These are phyloP conservation scores for Sitta europaea DNA, from an alignment of 2,113 vertebrate genomes.

Conservation along the genomic window DNA sequence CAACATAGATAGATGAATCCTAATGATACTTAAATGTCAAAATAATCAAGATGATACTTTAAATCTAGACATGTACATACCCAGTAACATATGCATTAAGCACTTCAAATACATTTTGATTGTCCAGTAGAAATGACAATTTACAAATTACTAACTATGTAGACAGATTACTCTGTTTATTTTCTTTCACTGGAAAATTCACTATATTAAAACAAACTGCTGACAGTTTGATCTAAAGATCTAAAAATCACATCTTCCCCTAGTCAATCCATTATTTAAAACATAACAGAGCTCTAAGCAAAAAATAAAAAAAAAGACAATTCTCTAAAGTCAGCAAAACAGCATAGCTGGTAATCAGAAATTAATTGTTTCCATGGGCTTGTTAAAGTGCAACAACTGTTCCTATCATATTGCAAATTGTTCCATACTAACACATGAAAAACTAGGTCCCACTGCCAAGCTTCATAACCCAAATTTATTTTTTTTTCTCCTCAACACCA, in stretches of 20 bases:
- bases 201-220: neutral
- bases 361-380: conserved; percentile 61
- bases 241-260: conserved; percentile 60
- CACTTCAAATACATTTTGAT: neutral
- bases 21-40: neutral
- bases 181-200: conserved; percentile 44
- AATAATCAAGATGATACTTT: neutral
- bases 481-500: neutral
- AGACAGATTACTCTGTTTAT: neutral
- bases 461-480: neutral
- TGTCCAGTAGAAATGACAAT: neutral
- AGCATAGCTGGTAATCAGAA: conserved; percentile 43
- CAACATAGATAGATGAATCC: neutral
- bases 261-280: conserved; percentile 72
- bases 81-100: neutral
- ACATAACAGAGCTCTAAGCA: conserved; percentile 49
- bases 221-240: conserved; percentile 12
- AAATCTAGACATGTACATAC: neutral
- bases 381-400: conserved; percentile 40
- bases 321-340: conserved; percentile 69
- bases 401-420: conserved; percentile 2
- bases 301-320: too few species aligned
- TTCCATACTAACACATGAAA: conserved; percentile 2
- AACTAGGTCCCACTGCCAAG: neutral
- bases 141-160: neutral